phyloP scores from a whole-genome alignment of 2,113 vertebrate species.

The Platichthys stellatus region DNA sequence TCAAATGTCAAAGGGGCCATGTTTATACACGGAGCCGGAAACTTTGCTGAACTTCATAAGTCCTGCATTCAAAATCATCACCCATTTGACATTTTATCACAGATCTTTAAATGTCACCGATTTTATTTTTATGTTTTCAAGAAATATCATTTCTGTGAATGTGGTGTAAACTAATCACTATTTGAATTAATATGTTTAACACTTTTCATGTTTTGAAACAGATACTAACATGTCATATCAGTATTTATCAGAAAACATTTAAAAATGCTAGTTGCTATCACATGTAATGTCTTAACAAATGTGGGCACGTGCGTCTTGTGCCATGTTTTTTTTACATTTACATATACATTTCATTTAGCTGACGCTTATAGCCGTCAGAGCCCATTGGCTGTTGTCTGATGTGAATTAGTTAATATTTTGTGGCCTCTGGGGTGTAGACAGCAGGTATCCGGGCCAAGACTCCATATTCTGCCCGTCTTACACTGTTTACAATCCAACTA shows the following conservation, averaged over 20 bases:
- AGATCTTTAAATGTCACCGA: slow-evolving; percentile 66
- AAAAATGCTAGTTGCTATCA: no score
- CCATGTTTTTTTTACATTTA: no score
- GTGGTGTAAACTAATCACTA: neutral
- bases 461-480: no score
- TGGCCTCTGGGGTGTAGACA: no score
- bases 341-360: no score
- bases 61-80: slow-evolving; percentile 36
- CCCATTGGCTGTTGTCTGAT: no score
- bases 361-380: no score
- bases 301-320: no score
- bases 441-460: no score
- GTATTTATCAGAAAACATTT: neutral
- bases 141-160: slow-evolving; percentile 10
- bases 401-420: no score
- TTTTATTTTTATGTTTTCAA: slow-evolving; percentile 37
- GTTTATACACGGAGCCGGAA: slow-evolving; percentile 42
- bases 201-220: neutral
- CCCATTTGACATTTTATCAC: slow-evolving; percentile 64
- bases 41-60: slow-evolving; percentile 33
- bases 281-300: no score
- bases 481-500: no score
- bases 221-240: neutral
- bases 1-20: slow-evolving; percentile 69
- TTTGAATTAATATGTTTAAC: neutral